A percentile compares a stretch with the other conserved stretches of the same genome.
Evolutionary conservation across 1,140 invertebrate species (phyloP).

Genomic region (Pantala flavescens): DNA sequence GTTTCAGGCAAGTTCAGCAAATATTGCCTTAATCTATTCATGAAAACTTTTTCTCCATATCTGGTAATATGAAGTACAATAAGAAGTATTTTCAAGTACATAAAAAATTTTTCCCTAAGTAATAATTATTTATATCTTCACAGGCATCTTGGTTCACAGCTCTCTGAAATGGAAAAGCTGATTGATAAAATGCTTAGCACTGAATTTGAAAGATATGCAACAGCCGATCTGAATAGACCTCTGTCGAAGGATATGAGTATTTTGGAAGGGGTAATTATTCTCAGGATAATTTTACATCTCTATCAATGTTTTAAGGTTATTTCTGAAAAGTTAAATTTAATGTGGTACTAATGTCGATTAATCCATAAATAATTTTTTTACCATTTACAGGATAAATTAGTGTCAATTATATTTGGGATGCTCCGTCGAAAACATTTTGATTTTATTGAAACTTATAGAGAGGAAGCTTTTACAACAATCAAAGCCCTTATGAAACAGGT

Average conservation of each 20-base stretch:
- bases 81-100: too few species aligned
- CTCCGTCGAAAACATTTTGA: constrained; percentile 73
- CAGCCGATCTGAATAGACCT: constrained; percentile 83
- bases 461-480: constrained; percentile 80
- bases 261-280: constrained; percentile 43
- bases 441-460: constrained; percentile 80
- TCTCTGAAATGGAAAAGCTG: constrained; percentile 91
- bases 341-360: not conserved
- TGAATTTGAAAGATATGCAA: constrained; percentile 87
- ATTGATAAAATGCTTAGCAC: constrained; percentile 95
- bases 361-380: constrained; percentile 4
- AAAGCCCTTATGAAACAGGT: constrained; percentile 81
- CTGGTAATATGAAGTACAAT: too few species aligned
- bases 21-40: constrained; percentile 11
- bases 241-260: constrained; percentile 50
- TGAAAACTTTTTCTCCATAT: constrained; percentile 3
- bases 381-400: constrained; percentile 63
- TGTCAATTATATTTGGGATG: constrained; percentile 81
- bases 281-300: not conserved
- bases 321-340: too few species aligned
- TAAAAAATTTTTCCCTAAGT: not conserved
- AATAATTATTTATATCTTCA: constrained; percentile 20
- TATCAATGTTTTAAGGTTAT: too few species aligned
- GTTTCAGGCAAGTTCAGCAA: constrained; percentile 54
- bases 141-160: constrained; percentile 86